These are phyloP conservation scores for Ceratotherium simum DNA, from an alignment of 2,113 vertebrate genomes.

Conservation along the genomic window DNA sequence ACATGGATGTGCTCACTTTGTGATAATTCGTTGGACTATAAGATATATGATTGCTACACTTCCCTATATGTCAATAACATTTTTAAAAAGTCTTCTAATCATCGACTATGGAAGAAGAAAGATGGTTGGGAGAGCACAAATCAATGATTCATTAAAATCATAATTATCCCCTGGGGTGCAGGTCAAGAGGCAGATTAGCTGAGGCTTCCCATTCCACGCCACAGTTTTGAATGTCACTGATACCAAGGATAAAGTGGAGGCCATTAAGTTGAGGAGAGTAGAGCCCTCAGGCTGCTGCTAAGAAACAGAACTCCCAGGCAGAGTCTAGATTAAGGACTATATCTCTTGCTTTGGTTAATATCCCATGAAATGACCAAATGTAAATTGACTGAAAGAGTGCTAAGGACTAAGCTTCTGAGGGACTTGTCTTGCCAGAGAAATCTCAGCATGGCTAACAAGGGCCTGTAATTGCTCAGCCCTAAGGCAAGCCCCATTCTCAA, in stretches of 20 bases:
- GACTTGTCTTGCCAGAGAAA: background rate
- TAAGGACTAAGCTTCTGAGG: background rate
- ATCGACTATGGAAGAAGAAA: background rate
- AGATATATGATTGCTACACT: background rate
- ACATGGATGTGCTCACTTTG: background rate
- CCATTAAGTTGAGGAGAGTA: background rate
- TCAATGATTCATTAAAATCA: background rate
- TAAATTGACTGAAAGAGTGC: background rate
- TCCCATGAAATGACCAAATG: constrained; percentile 56
- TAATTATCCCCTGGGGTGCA: background rate
- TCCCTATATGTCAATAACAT: background rate
- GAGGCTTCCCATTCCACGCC: background rate
- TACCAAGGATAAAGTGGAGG: background rate
- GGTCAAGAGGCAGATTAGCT: background rate
- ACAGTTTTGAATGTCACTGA: background rate
- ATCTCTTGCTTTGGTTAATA: constrained; percentile 46
- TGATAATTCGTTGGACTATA: background rate
- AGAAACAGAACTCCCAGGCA: constrained; percentile 11
- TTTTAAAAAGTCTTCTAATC: background rate
- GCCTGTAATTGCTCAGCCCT: background rate
- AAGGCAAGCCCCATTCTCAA: background rate
- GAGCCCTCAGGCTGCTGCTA: background rate
- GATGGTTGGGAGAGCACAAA: background rate
- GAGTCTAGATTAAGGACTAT: background rate
- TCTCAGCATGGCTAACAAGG: background rate